Percentiles rank a stretch among this genome's conserved stretches.
These are phyloP conservation scores for Dasyornis broadbenti DNA, from an alignment of 2,113 vertebrate species.

Conservation along the genomic window DNA sequence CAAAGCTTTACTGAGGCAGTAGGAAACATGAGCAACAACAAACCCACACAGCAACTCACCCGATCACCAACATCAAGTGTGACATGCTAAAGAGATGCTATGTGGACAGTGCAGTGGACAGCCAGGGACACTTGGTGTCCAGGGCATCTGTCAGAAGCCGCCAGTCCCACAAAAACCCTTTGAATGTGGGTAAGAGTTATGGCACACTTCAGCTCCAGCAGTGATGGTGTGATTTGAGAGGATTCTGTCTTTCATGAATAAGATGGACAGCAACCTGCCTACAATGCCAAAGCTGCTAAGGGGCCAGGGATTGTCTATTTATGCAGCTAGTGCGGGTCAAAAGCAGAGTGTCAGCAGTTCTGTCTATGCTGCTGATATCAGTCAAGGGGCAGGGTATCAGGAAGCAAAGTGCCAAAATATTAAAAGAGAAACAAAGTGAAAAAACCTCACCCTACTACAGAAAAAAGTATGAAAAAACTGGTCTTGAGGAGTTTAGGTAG, in stretches of 20 bases:
- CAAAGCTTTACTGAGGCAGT: not conserved
- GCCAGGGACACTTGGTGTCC: not conserved
- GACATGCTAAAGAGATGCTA: not conserved
- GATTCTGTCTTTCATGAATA: not conserved
- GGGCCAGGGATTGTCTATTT: fast-evolving
- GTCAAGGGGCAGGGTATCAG: not conserved
- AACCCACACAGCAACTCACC: fast-evolving
- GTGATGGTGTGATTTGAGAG: not conserved
- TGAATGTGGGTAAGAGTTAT: not conserved
- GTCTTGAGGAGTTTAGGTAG: not conserved
- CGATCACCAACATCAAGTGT: not conserved
- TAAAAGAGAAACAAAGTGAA: not conserved
- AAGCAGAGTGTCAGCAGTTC: not conserved
- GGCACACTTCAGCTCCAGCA: not conserved
- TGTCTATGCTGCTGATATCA: not conserved
- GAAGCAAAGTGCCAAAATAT: not conserved
- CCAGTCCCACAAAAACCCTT: fast-evolving
- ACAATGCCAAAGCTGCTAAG: fast-evolving
- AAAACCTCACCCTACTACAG: fast-evolving
- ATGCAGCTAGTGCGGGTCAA: not conserved
- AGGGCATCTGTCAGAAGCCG: not conserved
- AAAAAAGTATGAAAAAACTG: not conserved
- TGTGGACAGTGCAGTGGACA: fast-evolving
- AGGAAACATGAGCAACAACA: not conserved
- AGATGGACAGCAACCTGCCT: not conserved